A percentile compares a stretch with the other conserved stretches of the same genome.
Evolutionary conservation across 2,113 vertebrate genomes (phyloP).

Genomic region (Rhipidura dahli): DNA sequence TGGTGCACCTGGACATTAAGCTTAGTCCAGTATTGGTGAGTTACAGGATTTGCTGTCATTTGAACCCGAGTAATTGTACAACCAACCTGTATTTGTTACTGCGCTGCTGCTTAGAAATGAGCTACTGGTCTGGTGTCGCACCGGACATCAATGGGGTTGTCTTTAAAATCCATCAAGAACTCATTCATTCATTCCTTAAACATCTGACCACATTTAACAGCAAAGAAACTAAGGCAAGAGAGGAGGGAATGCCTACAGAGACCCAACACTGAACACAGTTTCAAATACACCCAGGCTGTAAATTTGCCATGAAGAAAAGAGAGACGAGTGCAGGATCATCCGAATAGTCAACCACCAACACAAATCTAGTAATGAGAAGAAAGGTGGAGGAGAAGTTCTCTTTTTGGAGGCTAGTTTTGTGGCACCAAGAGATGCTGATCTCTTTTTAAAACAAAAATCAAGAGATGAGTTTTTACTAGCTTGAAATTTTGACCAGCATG

Average conservation of each 20-base stretch:
- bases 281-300: not conserved
- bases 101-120: not conserved
- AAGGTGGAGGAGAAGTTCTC: not conserved
- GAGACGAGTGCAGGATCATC: not conserved
- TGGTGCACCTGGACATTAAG: not conserved
- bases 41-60: not conserved
- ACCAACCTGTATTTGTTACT: not conserved
- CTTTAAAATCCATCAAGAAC: not conserved
- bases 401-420: not conserved
- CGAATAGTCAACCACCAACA: not conserved
- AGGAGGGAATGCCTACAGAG: not conserved
- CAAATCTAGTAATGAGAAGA: not conserved
- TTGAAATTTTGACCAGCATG: not conserved
- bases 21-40: not conserved
- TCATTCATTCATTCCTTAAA: not conserved
- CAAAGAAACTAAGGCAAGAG: not conserved
- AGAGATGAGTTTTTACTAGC: not conserved
- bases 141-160: fast-evolving
- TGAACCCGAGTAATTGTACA: not conserved
- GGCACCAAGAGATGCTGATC: not conserved
- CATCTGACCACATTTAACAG: not conserved
- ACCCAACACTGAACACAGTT: not conserved
- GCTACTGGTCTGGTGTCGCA: not conserved
- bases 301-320: not conserved
- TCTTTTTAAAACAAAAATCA: not conserved